phyloP scores from a whole-genome alignment of 1,140 invertebrate species.

The Subanguina moxae region DNA sequence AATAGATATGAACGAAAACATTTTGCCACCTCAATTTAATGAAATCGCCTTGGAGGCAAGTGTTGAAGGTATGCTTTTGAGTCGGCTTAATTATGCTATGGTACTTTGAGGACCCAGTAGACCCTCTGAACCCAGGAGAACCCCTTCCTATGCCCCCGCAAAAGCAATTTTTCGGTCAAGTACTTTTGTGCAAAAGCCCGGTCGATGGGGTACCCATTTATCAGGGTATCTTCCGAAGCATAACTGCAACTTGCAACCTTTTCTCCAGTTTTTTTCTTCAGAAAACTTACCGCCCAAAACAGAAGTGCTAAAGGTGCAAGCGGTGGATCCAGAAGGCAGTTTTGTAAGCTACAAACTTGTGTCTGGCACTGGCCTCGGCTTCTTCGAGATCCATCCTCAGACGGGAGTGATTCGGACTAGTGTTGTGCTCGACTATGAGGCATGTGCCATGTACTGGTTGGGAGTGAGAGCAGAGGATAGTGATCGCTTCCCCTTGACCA shows the following conservation, averaged over 20 bases:
- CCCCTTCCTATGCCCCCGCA: too few species aligned
- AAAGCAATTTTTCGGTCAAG: too few species aligned
- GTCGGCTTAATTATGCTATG: too few species aligned
- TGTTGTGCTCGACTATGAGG: slow-evolving; percentile 74
- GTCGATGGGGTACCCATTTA: too few species aligned
- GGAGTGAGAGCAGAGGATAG: slow-evolving; percentile 87
- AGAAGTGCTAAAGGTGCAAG: slow-evolving; percentile 29
- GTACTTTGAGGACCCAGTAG: too few species aligned
- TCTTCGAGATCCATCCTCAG: slow-evolving; percentile 78
- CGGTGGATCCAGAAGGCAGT: slow-evolving; percentile 67
- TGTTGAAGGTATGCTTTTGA: slow-evolving; percentile 38
- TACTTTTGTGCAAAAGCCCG: too few species aligned
- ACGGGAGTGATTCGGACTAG: slow-evolving; percentile 78
- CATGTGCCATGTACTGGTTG: slow-evolving; percentile 81
- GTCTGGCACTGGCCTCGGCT: slow-evolving; percentile 80
- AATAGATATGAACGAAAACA: slow-evolving; percentile 86
- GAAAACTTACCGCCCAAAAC: slow-evolving; percentile 61
- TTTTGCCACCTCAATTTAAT: slow-evolving; percentile 75
- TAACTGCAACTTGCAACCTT: too few species aligned
- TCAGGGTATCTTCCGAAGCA: too few species aligned
- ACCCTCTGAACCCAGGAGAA: too few species aligned
- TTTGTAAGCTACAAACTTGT: slow-evolving; percentile 77
- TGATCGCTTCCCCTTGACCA: slow-evolving; percentile 60
- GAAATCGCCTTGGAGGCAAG: slow-evolving; percentile 72
- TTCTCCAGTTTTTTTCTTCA: too few species aligned